Percentiles rank a stretch among this genome's conserved stretches.
phyloP scores from a whole-genome alignment of 92 coral and sea anemone genomes.

The Hydrozoanthus gracilis region DNA sequence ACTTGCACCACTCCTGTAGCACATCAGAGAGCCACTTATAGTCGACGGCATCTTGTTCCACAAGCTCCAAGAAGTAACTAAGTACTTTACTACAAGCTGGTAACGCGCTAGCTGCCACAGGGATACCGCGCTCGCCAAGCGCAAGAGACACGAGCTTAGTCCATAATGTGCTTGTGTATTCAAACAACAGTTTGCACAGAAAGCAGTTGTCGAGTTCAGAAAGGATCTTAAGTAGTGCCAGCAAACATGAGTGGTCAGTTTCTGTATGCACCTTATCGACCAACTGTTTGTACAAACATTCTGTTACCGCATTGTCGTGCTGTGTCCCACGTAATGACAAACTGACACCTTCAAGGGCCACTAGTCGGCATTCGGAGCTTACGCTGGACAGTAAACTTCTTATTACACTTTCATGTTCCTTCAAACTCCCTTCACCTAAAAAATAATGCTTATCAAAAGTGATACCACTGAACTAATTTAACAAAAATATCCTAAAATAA shows the following conservation, averaged over 20 bases:
- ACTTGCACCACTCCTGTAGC: slow-evolving; percentile 62
- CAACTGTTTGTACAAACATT: slow-evolving; percentile 6
- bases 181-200: slow-evolving; percentile 6
- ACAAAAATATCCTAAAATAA: no score
- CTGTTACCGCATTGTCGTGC: neutral
- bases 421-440: slow-evolving; percentile 17
- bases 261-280: slow-evolving; percentile 58
- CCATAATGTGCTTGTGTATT: slow-evolving; percentile 51
- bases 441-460: neutral
- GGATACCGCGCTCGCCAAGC: slow-evolving; percentile 55
- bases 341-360: slow-evolving; percentile 50
- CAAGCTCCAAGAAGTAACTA: neutral
- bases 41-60: slow-evolving; percentile 2
- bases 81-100: slow-evolving; percentile 61
- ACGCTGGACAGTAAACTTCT: slow-evolving; percentile 35
- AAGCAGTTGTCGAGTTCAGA: slow-evolving; percentile 22
- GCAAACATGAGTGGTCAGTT: slow-evolving; percentile 64
- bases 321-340: slow-evolving; percentile 5
- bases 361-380: slow-evolving; percentile 55
- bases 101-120: slow-evolving; percentile 66
- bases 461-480: no score
- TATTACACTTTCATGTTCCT: slow-evolving; percentile 2
- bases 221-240: slow-evolving; percentile 60
- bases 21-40: slow-evolving; percentile 20
- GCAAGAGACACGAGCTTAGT: slow-evolving; percentile 39